A percentile compares a stretch with the other conserved stretches of the same genome.
Conservation (phyloP, 2,888 invertebrate genomes). For the Polydrusus tereticollis region DNA sequence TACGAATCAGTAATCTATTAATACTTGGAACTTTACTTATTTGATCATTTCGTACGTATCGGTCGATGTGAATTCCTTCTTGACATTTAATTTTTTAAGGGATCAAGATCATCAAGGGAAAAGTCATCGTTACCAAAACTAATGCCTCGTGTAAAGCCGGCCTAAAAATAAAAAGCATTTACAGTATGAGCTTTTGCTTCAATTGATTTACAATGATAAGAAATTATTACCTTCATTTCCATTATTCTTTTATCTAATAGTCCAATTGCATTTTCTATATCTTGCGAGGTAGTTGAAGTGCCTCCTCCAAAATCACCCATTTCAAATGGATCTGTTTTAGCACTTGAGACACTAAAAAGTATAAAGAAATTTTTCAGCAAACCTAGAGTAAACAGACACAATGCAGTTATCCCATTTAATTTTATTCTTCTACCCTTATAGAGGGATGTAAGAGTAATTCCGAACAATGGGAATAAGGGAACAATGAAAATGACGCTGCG, state of each 20-base stretch:
- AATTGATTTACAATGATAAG: no score
- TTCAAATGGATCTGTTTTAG: conserved; percentile 81
- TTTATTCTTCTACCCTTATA: no score
- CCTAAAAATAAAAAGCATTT: conserved; percentile 72
- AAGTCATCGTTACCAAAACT: conserved; percentile 94
- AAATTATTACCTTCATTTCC: conserved; percentile 93
- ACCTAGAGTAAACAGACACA: no score
- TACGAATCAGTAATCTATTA: background rate
- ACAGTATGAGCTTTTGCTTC: background rate
- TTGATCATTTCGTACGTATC: background rate
- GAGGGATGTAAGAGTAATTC: no score
- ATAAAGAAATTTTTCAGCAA: no score
- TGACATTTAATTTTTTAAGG: conserved; percentile 77
- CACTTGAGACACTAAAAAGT: conserved; percentile 36
- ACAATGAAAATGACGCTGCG: no score
- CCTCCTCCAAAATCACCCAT: conserved; percentile 79
- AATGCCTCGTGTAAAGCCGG: conserved; percentile 89
- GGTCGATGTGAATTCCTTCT: background rate
- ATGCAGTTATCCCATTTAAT: no score
- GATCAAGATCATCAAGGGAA: conserved; percentile 93
- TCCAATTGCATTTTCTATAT: conserved; percentile 81
- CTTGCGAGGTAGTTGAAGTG: conserved; percentile 70
- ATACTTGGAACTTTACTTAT: background rate
- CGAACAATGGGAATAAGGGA: no score
- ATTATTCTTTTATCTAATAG: conserved; percentile 84